Conservation (phyloP, 2,888 invertebrate species). For the Andrena praecox region DNA sequence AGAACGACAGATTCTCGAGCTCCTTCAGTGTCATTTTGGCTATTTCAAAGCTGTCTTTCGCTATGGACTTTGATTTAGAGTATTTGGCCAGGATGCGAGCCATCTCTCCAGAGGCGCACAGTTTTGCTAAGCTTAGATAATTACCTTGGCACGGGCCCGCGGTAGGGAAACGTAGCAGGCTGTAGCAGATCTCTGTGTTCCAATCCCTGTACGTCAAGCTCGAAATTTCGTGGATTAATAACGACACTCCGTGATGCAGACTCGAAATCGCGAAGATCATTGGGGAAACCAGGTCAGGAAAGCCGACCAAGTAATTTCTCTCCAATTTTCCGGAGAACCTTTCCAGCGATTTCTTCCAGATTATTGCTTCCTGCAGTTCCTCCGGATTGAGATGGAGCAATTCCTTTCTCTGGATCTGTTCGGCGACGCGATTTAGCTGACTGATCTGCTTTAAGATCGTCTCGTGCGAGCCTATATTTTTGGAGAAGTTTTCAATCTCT, state of each 20-base stretch:
- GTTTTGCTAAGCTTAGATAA: constrained; percentile 84
- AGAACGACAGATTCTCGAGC: constrained; percentile 88
- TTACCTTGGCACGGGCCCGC: constrained; percentile 79
- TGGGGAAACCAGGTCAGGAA: constrained; percentile 92
- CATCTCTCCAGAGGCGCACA: constrained; percentile 85
- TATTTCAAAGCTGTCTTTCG: constrained; percentile 86
- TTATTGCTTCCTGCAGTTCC: constrained; percentile 83
- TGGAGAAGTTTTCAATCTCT: constrained; percentile 80
- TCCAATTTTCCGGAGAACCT: constrained; percentile 87
- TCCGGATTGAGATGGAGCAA: constrained; percentile 37
- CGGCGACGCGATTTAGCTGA: constrained; percentile 13
- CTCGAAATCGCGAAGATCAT: constrained; percentile 89
- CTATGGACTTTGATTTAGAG: constrained; percentile 39
- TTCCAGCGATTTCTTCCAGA: constrained; percentile 86
- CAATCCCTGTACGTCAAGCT: constrained; percentile 78
- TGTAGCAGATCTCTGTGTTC: constrained; percentile 78
- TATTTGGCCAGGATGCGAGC: constrained; percentile 83
- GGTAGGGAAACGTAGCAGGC: constrained; percentile 86
- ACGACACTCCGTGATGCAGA: constrained; percentile 88
- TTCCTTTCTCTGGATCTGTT: constrained; percentile 31
- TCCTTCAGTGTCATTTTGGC: constrained; percentile 90
- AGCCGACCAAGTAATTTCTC: constrained; percentile 87
- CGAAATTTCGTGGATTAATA: constrained; percentile 86
- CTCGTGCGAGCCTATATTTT: constrained; percentile 81
- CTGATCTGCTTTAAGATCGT: constrained; percentile 80